Percentiles rank a stretch among this genome's conserved stretches.
Conservation (phyloP, 2,888 invertebrate species). For the Drosophila niveifrons region DNA sequence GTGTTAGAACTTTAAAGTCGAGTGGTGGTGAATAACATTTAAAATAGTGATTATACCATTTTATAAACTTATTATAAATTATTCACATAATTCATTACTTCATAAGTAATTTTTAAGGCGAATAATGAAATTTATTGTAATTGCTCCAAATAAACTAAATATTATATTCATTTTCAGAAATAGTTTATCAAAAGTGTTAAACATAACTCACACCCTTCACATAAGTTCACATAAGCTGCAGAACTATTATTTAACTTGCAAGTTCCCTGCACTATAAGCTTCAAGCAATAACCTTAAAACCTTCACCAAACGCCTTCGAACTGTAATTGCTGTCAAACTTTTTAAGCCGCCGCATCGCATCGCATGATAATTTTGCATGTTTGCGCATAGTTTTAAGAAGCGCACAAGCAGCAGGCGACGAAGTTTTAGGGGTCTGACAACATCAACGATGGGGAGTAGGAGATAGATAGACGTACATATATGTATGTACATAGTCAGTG, state of each 20-base stretch:
- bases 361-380: slow-evolving; percentile 64
- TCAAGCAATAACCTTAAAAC: slow-evolving; percentile 2
- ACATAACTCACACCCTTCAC: too few species aligned
- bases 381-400: slow-evolving; percentile 66
- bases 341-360: slow-evolving; percentile 43
- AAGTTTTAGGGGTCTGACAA: slow-evolving; percentile 29
- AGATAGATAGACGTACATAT: not conserved
- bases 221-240: too few species aligned
- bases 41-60: too few species aligned
- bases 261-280: not conserved
- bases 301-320: slow-evolving; percentile 6
- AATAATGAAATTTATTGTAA: too few species aligned
- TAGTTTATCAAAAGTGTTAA: too few species aligned
- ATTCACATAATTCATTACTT: too few species aligned
- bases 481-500: not conserved
- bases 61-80: too few species aligned
- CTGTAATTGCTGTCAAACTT: slow-evolving; percentile 49
- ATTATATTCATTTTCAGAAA: too few species aligned
- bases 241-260: not conserved
- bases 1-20: not conserved
- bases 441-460: not conserved
- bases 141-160: too few species aligned
- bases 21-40: not conserved
- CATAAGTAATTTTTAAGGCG: too few species aligned
- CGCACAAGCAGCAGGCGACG: slow-evolving; percentile 24